Evolutionary conservation across 2,888 invertebrate species (phyloP).

Genomic region (Drosophila affinis): DNA sequence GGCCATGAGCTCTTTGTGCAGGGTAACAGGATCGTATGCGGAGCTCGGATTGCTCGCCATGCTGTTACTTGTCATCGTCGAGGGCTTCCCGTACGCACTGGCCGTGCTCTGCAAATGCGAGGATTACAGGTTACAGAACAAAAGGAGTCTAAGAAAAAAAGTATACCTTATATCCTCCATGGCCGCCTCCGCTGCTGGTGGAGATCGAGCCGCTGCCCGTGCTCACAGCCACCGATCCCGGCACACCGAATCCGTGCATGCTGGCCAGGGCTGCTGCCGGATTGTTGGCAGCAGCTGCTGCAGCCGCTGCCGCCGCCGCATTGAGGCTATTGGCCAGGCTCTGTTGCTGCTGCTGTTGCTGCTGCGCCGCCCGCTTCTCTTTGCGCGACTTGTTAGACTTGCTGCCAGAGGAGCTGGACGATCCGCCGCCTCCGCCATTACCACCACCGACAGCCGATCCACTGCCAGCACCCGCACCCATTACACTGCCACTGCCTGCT

Average conservation of each 20-base stretch:
- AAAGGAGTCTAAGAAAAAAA: not conserved
- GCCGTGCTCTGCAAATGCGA: slow-evolving; percentile 72
- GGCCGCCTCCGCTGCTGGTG: slow-evolving; percentile 61
- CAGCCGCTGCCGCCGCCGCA: slow-evolving; percentile 79
- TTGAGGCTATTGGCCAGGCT: slow-evolving; percentile 81
- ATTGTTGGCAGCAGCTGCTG: slow-evolving; percentile 78
- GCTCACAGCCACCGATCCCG: slow-evolving; percentile 79
- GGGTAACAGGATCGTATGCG: slow-evolving; percentile 83
- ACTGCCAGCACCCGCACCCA: slow-evolving; percentile 73
- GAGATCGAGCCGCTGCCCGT: slow-evolving; percentile 69
- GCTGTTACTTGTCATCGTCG: slow-evolving; percentile 75
- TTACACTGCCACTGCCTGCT: slow-evolving; percentile 63
- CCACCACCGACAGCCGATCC: slow-evolving; percentile 72
- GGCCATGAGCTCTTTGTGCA: slow-evolving; percentile 84
- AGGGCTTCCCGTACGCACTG: slow-evolving; percentile 82
- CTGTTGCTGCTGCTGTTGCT: slow-evolving; percentile 80
- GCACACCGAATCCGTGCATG: slow-evolving; percentile 80
- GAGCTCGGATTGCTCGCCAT: slow-evolving; percentile 80
- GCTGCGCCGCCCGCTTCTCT: slow-evolving; percentile 82
- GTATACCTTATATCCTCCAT: slow-evolving; percentile 80
- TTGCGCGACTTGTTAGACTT: slow-evolving; percentile 83
- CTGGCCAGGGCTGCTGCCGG: slow-evolving; percentile 80
- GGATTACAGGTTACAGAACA: not conserved
- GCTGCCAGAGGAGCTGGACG: slow-evolving; percentile 78
- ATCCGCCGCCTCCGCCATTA: slow-evolving; percentile 67